Percentiles rank a stretch among this genome's conserved stretches.
These are phyloP conservation scores for Neoascia interrupta DNA, from an alignment of 2,888 invertebrate species.

Conservation along the genomic window DNA sequence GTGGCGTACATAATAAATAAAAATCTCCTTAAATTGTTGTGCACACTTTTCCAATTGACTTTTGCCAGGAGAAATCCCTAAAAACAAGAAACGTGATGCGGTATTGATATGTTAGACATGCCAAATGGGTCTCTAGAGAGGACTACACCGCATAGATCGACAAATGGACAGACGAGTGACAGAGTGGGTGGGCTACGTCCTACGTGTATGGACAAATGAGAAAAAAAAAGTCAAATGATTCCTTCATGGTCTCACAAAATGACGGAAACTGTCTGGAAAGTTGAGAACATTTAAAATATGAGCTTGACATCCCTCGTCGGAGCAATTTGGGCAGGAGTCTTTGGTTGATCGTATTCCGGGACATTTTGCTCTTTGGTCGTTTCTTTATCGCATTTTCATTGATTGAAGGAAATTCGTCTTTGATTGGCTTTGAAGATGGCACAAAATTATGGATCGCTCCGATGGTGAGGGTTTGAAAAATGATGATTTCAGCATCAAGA, in stretches of 20 bases:
- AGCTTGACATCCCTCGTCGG: not conserved
- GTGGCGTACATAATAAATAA: no score
- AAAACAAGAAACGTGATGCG: constrained; percentile 20
- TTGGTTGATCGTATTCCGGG: not conserved
- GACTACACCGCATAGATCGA: not conserved
- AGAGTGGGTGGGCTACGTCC: not conserved
- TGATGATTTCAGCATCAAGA: no score
- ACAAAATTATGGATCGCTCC: no score
- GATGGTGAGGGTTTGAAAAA: no score
- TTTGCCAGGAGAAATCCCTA: not conserved
- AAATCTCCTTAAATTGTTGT: not conserved
- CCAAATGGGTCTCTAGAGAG: constrained; percentile 28
- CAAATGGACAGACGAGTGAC: not conserved
- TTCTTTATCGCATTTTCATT: constrained; percentile 20
- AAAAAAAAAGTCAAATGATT: not conserved
- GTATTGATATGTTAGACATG: constrained; percentile 43
- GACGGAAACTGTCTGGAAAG: constrained; percentile 38
- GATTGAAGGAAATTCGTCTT: constrained; percentile 16
- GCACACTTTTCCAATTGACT: constrained; percentile 11
- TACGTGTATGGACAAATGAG: not conserved
- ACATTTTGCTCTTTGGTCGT: not conserved
- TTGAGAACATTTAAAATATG: constrained; percentile 26
- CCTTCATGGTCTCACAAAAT: constrained; percentile 7
- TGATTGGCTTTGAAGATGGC: not conserved
- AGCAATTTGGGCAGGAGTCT: constrained; percentile 5